phyloP scores from a whole-genome alignment of 2,797 vertebrate species.

The Pteronotus mesoamericanus region DNA sequence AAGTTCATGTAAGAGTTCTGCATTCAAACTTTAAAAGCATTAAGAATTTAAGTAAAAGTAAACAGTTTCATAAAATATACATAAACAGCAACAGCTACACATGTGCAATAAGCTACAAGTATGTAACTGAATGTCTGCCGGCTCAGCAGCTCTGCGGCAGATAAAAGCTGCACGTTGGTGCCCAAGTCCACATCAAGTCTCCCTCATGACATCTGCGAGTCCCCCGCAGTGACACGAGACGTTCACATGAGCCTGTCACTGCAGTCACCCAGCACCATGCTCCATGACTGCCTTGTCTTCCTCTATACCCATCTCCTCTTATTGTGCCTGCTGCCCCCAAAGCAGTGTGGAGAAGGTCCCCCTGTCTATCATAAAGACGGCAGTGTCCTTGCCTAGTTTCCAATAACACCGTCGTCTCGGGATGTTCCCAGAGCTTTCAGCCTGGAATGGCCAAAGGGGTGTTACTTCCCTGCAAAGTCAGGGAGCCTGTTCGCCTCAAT shows the following conservation, averaged over 20 bases:
- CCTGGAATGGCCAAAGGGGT: not conserved
- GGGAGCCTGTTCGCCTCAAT: not conserved
- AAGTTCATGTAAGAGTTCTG: not conserved
- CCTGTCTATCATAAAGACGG: no score
- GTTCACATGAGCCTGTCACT: not conserved
- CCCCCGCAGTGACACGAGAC: not conserved
- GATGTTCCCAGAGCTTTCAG: not conserved
- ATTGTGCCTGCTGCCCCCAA: not conserved
- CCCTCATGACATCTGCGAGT: rapidly evolving
- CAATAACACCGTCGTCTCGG: not conserved
- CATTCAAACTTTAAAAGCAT: not conserved
- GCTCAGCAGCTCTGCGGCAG: not conserved
- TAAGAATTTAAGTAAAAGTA: not conserved
- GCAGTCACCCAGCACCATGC: rapidly evolving
- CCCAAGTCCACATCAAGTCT: not conserved
- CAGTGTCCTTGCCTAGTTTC: not conserved
- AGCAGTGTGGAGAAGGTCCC: not conserved
- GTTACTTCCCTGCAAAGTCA: not conserved
- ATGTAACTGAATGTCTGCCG: not conserved
- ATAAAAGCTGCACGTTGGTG: not conserved
- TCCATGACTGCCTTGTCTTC: no score
- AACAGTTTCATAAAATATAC: not conserved
- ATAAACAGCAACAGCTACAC: not conserved
- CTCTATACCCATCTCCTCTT: not conserved
- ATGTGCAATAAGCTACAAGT: not conserved